Conservation (phyloP, 2,888 invertebrate species). For the Lasiommata megera region DNA sequence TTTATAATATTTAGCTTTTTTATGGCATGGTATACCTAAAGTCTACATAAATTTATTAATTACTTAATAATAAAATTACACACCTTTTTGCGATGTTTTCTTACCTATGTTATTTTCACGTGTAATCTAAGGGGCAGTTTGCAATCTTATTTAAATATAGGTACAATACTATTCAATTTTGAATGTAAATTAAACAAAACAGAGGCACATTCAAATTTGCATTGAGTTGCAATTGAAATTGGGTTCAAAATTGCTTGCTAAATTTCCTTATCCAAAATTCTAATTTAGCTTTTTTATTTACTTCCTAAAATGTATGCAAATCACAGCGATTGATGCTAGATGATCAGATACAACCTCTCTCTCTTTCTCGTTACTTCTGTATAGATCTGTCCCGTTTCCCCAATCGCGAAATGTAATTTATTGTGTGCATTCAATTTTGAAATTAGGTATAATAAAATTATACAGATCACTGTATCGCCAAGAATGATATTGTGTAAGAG, state of each 20-base stretch:
- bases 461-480: constrained; percentile 56
- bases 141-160: not conserved
- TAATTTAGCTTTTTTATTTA: constrained; percentile 56
- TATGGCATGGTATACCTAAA: no score
- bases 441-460: constrained; percentile 74
- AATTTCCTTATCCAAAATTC: constrained; percentile 33
- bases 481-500: constrained; percentile 51
- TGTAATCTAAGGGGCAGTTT: not conserved
- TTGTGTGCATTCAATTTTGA: constrained; percentile 57
- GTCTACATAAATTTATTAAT: no score
- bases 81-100: no score
- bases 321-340: constrained; percentile 53
- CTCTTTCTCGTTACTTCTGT: constrained; percentile 29
- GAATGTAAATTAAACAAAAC: not conserved
- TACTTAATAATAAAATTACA: no score
- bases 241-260: constrained; percentile 33
- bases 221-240: constrained; percentile 5
- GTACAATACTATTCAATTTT: not conserved
- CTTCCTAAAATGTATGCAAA: constrained; percentile 58
- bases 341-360: constrained; percentile 50
- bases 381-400: constrained; percentile 36
- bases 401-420: constrained; percentile 53
- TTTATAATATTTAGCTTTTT: no score
- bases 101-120: no score
- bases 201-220: not conserved